These are phyloP conservation scores for Polyploca ridens DNA, from an alignment of 2,888 invertebrate species.

Conservation along the genomic window DNA sequence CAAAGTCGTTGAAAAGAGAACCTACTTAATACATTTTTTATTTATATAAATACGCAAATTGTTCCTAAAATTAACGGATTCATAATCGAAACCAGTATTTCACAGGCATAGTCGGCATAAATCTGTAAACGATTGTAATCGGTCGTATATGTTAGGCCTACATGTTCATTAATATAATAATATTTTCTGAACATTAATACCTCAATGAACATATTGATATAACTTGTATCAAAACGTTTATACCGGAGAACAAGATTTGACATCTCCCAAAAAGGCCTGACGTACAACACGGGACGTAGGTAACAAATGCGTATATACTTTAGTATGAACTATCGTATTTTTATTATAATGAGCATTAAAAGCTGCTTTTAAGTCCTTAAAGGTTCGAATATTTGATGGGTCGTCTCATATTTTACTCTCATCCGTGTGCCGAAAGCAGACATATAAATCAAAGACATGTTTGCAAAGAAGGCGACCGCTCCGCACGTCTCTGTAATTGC, in stretches of 20 bases:
- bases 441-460: slow-evolving; percentile 81
- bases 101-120: too few species aligned
- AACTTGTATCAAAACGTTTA: slow-evolving; percentile 28
- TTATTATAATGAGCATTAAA: slow-evolving; percentile 80
- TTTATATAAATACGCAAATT: too few species aligned
- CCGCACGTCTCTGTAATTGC: slow-evolving; percentile 79
- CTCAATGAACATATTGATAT: neutral
- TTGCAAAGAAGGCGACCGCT: slow-evolving; percentile 71
- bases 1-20: too few species aligned
- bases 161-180: too few species aligned
- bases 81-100: too few species aligned
- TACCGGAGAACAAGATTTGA: slow-evolving; percentile 34
- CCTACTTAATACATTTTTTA: too few species aligned
- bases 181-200: too few species aligned
- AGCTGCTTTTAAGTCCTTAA: slow-evolving; percentile 69
- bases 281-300: slow-evolving; percentile 45
- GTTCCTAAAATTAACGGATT: too few species aligned
- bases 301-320: slow-evolving; percentile 49
- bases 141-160: too few species aligned
- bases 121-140: too few species aligned
- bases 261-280: slow-evolving; percentile 58
- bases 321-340: slow-evolving; percentile 79
- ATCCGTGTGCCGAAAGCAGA: slow-evolving; percentile 65
- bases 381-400: slow-evolving; percentile 78
- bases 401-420: slow-evolving; percentile 79